These are phyloP conservation scores for Stomorhina lunata DNA, from an alignment of 2,888 invertebrate species.

Conservation along the genomic window DNA sequence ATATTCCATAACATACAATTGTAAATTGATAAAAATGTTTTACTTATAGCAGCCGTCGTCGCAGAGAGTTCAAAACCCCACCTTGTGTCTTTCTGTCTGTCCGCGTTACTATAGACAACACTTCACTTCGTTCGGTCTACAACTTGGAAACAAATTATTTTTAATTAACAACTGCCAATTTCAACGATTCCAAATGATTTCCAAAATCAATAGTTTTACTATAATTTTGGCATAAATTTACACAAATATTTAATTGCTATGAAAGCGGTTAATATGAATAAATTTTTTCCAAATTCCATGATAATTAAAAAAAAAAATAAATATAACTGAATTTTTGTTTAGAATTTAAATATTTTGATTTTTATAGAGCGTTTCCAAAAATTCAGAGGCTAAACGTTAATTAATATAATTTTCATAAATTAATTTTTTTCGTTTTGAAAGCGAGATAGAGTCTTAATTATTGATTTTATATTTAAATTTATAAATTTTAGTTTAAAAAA, in stretches of 20 bases:
- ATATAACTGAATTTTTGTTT: not conserved
- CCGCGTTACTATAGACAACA: not conserved
- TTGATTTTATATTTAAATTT: no score
- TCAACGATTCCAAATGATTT: not conserved
- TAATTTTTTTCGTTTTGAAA: no score
- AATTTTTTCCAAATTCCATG: not conserved
- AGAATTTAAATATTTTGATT: not conserved
- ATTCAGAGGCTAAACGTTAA: no score
- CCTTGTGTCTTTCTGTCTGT: not conserved
- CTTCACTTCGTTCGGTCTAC: no score
- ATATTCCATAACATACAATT: constrained; percentile 13
- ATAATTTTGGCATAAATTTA: constrained; percentile 11
- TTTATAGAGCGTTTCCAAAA: no score
- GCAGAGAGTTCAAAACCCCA: constrained; percentile 27
- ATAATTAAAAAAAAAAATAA: not conserved
- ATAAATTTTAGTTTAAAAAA: no score
- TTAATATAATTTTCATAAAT: no score
- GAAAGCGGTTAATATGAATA: not conserved
- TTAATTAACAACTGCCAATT: constrained; percentile 12
- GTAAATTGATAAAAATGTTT: constrained; percentile 26
- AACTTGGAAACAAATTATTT: not conserved
- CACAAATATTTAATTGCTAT: constrained; percentile 11
- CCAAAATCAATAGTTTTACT: not conserved
- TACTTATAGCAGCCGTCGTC: not conserved
- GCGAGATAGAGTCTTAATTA: no score